Evolutionary conservation across 1,140 invertebrate species (phyloP).

Genomic region (Habropoda laboriosa): DNA sequence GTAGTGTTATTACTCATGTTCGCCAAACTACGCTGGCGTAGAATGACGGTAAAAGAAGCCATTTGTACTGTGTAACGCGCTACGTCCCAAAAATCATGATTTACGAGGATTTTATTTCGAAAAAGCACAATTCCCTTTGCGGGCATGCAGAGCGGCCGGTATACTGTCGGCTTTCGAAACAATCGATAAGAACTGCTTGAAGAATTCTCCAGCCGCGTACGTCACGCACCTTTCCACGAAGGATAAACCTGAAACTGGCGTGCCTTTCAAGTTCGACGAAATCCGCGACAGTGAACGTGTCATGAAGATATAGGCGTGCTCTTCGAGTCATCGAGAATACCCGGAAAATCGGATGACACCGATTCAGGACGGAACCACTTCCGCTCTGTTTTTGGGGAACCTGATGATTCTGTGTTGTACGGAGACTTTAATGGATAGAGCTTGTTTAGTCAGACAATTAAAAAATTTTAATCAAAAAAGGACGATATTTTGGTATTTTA

Average conservation of each 20-base stretch:
- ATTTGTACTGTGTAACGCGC: no score
- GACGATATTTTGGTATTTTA: no score
- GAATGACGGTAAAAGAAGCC: no score
- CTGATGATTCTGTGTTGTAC: no score
- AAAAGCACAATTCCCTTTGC: not conserved
- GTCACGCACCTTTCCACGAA: conserved; percentile 65
- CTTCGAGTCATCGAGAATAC: conserved; percentile 33
- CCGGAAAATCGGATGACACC: conserved; percentile 37
- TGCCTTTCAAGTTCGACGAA: conserved; percentile 33
- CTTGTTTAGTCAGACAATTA: no score
- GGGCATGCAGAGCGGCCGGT: not conserved
- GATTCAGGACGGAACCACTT: no score
- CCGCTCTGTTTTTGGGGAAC: not conserved
- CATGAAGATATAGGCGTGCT: not conserved
- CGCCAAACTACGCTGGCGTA: no score
- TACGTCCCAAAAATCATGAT: not conserved
- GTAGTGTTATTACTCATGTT: no score
- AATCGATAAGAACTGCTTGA: conserved; percentile 58
- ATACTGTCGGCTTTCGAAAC: conserved; percentile 46
- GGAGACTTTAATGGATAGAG: no score
- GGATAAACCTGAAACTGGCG: conserved; percentile 45
- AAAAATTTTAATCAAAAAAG: not conserved
- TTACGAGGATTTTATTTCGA: not conserved
- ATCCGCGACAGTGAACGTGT: conserved; percentile 42
- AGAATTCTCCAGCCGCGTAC: conserved; percentile 57